A percentile compares a stretch with the other conserved stretches of the same genome.
Conservation (phyloP, 2,888 invertebrate species). For the Lepidocyrtinus sp. region DNA sequence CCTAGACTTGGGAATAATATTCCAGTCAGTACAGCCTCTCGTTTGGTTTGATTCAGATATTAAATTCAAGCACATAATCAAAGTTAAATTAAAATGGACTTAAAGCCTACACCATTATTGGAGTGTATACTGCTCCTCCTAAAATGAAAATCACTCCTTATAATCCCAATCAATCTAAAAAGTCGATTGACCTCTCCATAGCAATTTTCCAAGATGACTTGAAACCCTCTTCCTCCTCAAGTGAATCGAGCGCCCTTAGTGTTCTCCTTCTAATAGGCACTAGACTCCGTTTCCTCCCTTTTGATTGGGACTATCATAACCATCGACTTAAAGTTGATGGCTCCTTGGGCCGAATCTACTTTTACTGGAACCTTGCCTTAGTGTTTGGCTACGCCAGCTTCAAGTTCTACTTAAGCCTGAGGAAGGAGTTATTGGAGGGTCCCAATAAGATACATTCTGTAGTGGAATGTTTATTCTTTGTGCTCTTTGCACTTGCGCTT, state of each 20-base stretch:
- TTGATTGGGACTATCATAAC: constrained; percentile 46
- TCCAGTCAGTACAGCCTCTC: no score
- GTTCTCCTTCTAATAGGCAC: constrained; percentile 39
- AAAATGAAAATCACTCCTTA: constrained; percentile 43
- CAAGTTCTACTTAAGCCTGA: constrained; percentile 40
- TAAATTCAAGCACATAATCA: no score
- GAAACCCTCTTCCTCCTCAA: no score
- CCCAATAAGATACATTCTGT: constrained; percentile 49
- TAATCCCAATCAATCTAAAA: no score
- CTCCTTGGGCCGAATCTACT: constrained; percentile 6
- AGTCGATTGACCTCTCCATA: no score
- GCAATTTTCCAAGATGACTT: constrained; percentile 35
- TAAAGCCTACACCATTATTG: no score
- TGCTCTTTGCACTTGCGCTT: constrained; percentile 52
- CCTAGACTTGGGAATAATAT: no score
- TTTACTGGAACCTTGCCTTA: constrained; percentile 31
- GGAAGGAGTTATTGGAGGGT: constrained; percentile 42
- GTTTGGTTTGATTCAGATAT: no score
- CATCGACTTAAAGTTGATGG: constrained; percentile 22
- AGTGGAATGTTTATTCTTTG: constrained; percentile 55
- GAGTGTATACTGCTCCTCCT: no score
- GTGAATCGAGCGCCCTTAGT: constrained; percentile 29
- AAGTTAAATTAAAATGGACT: no score
- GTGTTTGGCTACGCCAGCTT: constrained; percentile 52
- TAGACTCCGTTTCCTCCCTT: constrained; percentile 43